A percentile compares a stretch with the other conserved stretches of the same genome.
phyloP scores from a whole-genome alignment of 1,140 invertebrate species.

The Grapholita molesta region DNA sequence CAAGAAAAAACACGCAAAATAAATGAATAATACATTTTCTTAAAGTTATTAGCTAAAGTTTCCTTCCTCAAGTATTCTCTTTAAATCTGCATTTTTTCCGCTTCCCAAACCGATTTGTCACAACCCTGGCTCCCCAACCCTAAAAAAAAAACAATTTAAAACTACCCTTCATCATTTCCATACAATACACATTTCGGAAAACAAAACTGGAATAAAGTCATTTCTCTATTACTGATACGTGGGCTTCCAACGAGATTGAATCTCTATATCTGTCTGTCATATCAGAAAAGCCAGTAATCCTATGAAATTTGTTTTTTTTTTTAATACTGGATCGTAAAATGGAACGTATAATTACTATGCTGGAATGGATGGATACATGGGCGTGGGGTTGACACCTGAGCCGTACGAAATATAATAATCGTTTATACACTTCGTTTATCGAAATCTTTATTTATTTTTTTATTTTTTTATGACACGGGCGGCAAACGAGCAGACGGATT shows the following conservation, averaged over 20 bases:
- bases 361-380: too few relatives aligned
- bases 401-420: neutral
- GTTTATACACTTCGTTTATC: neutral
- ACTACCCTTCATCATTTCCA: neutral
- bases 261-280: neutral
- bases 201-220: neutral
- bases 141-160: neutral
- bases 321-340: neutral
- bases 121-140: neutral
- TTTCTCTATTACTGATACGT: neutral
- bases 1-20: neutral
- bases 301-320: neutral
- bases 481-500: too few relatives aligned
- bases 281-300: neutral
- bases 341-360: neutral
- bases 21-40: neutral
- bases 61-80: neutral
- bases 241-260: neutral
- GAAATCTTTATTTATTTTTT: too few relatives aligned
- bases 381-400: neutral
- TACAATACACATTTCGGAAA: neutral
- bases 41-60: neutral
- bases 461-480: too few relatives aligned
- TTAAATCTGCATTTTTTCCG: neutral
- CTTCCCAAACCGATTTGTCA: neutral